phyloP scores from a whole-genome alignment of 2,888 invertebrate genomes.

The Melipona bicolor region DNA sequence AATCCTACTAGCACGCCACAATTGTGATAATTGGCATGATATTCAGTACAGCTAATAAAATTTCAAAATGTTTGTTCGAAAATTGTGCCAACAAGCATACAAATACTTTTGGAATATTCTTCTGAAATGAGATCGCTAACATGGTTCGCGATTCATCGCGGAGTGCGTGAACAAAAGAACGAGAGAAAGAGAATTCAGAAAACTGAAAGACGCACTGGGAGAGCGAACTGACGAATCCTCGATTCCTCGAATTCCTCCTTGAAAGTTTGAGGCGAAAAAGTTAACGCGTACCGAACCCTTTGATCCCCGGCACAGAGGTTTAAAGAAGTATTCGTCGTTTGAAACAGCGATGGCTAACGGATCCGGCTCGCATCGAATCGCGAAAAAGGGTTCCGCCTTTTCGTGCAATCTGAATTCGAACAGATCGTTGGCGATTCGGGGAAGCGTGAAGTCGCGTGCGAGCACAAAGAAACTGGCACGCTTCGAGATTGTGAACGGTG shows the following conservation, averaged over 20 bases:
- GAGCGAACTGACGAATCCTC: not conserved
- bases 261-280: constrained; percentile 18
- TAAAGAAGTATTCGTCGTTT: constrained; percentile 16
- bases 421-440: not conserved
- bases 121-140: not conserved
- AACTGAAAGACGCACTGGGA: not conserved
- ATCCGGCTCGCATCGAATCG: constrained; percentile 16
- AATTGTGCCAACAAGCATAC: too few species aligned
- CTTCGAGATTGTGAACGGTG: constrained; percentile 30
- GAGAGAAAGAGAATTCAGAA: not conserved
- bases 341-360: constrained; percentile 11
- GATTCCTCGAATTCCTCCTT: not conserved
- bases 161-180: not conserved
- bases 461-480: not conserved
- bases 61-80: too few species aligned
- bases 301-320: constrained; percentile 13
- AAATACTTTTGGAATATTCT: not conserved
- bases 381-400: not conserved
- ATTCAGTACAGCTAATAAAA: too few species aligned
- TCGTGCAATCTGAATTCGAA: not conserved
- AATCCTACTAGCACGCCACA: too few species aligned
- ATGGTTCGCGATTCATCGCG: not conserved
- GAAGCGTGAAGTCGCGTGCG: not conserved
- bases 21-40: too few species aligned
- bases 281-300: constrained; percentile 34